These are phyloP conservation scores for Nymphalis polychloros DNA, from an alignment of 2,888 invertebrate species.

Conservation along the genomic window DNA sequence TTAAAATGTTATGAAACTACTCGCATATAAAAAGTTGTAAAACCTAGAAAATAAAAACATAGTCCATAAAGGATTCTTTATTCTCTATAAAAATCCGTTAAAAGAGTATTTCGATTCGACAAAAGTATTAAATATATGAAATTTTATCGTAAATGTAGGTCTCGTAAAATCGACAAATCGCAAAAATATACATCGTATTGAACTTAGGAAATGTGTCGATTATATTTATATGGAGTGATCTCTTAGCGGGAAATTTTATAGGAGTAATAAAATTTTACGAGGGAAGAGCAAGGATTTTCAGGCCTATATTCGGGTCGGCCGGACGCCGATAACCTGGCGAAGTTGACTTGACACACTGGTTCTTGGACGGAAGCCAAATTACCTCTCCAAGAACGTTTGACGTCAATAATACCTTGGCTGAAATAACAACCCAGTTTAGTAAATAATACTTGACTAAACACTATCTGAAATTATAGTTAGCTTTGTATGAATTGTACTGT, in stretches of 20 bases:
- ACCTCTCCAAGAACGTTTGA: slow-evolving; percentile 30
- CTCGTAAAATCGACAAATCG: slow-evolving; percentile 8
- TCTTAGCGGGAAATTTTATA: slow-evolving; percentile 61
- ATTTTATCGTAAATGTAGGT: slow-evolving; percentile 8
- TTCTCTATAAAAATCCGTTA: neutral
- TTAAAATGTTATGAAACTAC: neutral
- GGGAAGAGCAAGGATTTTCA: slow-evolving; percentile 61
- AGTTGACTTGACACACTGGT: slow-evolving; percentile 53
- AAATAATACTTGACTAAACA: neutral
- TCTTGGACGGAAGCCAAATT: slow-evolving; percentile 62
- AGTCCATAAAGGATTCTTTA: too few relatives aligned
- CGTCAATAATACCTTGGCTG: slow-evolving; percentile 52
- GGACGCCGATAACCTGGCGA: slow-evolving; percentile 72
- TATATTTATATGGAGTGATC: slow-evolving; percentile 60
- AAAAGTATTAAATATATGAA: slow-evolving; percentile 4
- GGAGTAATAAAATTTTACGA: slow-evolving; percentile 67
- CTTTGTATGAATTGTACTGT: too few relatives aligned
- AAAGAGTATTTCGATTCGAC: neutral
- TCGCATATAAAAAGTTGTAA: neutral
- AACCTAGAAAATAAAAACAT: neutral
- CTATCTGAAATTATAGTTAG: too few relatives aligned
- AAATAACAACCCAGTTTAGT: slow-evolving; percentile 49
- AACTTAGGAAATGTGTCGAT: slow-evolving; percentile 28
- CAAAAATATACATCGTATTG: slow-evolving; percentile 10
- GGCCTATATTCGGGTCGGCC: slow-evolving; percentile 64